phyloP scores from a whole-genome alignment of 1,140 invertebrate species.

The Akabosia matsudoensis region DNA sequence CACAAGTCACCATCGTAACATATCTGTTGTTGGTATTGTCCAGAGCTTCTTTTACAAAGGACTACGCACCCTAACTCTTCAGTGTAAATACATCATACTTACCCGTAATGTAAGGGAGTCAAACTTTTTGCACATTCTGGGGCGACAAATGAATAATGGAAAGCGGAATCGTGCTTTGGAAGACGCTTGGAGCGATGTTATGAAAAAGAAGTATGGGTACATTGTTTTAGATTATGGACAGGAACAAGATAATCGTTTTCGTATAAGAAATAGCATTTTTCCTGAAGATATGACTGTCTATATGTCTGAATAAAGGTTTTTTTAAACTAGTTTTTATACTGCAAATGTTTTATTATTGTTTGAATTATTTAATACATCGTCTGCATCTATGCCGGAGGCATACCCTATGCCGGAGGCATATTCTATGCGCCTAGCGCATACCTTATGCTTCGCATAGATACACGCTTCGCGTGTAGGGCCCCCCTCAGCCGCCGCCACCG shows the following conservation, averaged over 20 bases:
- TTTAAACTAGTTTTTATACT: no score
- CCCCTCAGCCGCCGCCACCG: no score
- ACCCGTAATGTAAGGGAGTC: background rate
- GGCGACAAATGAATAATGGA: background rate
- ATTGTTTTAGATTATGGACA: background rate
- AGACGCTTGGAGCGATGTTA: background rate
- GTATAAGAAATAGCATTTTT: background rate
- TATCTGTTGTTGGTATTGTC: background rate
- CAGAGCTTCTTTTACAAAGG: background rate
- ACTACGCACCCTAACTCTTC: background rate
- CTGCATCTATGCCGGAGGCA: no score
- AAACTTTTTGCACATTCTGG: background rate
- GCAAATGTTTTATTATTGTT: no score
- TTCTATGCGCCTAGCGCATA: no score
- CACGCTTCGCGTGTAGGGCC: no score
- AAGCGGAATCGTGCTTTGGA: background rate
- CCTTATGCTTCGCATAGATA: no score
- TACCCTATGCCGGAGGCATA: no score
- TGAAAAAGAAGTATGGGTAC: background rate
- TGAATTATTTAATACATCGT: no score
- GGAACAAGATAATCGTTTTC: background rate
- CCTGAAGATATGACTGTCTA: background rate
- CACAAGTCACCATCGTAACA: background rate
- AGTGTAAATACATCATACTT: background rate
- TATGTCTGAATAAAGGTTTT: no score